Evolutionary conservation across 1,140 invertebrate genomes (phyloP).

Genomic region (Protaetia brevitarsis): DNA sequence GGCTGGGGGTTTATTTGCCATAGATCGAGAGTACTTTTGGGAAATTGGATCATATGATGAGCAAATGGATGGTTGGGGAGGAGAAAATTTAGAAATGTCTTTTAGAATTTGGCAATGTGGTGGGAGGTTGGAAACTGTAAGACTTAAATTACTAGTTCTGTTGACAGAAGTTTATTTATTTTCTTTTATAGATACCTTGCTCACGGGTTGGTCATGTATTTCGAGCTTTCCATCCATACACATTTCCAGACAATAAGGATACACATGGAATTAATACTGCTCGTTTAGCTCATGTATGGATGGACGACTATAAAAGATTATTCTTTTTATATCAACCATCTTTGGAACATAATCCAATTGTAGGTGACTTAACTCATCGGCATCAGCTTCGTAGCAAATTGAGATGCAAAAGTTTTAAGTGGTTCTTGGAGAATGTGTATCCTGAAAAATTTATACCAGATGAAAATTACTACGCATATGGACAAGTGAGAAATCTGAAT

Average conservation of each 20-base stretch:
- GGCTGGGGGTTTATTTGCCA: constrained; percentile 91
- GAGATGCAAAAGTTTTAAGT: constrained; percentile 76
- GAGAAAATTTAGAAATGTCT: constrained; percentile 97
- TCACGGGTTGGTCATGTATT: constrained; percentile 95
- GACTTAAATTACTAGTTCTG: constrained; percentile 37
- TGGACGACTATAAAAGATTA: constrained; percentile 77
- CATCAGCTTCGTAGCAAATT: constrained; percentile 67
- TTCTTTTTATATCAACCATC: constrained; percentile 47
- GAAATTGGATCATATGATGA: constrained; percentile 93
- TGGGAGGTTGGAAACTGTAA: constrained; percentile 78
- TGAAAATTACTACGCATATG: constrained; percentile 74
- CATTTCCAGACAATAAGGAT: constrained; percentile 82
- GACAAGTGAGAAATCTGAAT: constrained; percentile 52
- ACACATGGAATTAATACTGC: constrained; percentile 93
- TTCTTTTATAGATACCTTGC: constrained; percentile 70
- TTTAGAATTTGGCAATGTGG: constrained; percentile 89
- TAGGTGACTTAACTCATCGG: constrained; percentile 72
- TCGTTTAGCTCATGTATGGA: constrained; percentile 92
- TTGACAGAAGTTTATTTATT: neutral
- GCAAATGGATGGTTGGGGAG: constrained; percentile 90
- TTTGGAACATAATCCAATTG: constrained; percentile 49
- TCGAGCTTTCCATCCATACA: constrained; percentile 89
- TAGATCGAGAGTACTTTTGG: constrained; percentile 88
- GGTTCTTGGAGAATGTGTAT: constrained; percentile 77
- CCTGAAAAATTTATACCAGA: constrained; percentile 85